Base-by-base conservation (phyloP, 2,113 vertebrate genomes). In the Stigmatopora nigra region DNA sequence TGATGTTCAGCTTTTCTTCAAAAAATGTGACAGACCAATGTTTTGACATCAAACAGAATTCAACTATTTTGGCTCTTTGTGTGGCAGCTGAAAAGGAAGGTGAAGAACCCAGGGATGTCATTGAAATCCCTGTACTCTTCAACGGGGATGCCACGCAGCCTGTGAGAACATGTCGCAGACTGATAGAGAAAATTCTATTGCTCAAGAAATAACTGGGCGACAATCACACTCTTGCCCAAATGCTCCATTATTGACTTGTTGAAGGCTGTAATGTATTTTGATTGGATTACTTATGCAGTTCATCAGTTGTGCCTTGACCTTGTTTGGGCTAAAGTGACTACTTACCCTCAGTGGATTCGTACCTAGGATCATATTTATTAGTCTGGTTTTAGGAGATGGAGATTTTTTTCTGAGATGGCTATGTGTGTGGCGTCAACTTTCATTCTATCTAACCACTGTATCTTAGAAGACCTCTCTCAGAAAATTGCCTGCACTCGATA, bases 261-360 rank as follows among this genome's bases (percentile, higher is more conserved):
- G 67, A 76, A 78, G 44, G 75, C 78, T 63, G 65, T 57, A 44
- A 66, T 70, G 56, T 75, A 16, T 55, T 62, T 60, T 71, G 77
- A 80, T 78, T 77, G 64, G 72, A 66, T 77, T 81, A 62, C 76
- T 77, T 73, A 75, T 70, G 71, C 72, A 65, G 68, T 66, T 80
- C 64, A 76, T 88, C 79, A 81, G 76, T 55, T 75, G 53, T 61
- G 72, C 66, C 53, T 47, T 86, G 83, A 82, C 83, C 83, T 87
- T 88, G 78, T 45, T 77, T 62, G 79, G 72, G 86, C 73, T 78
- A 77, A 62, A 71, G 69, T 49, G 69, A 64, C 62, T 68, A 72
- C 86, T 85, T 86, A 75, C 78, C 44, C 60, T 67, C 60, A 55
- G 48, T 68, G 61, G 61, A 78, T 77, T n/a, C 46, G 65, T 70